Conservation (phyloP, 2,888 invertebrate genomes). For the Dendrolimus pini region DNA sequence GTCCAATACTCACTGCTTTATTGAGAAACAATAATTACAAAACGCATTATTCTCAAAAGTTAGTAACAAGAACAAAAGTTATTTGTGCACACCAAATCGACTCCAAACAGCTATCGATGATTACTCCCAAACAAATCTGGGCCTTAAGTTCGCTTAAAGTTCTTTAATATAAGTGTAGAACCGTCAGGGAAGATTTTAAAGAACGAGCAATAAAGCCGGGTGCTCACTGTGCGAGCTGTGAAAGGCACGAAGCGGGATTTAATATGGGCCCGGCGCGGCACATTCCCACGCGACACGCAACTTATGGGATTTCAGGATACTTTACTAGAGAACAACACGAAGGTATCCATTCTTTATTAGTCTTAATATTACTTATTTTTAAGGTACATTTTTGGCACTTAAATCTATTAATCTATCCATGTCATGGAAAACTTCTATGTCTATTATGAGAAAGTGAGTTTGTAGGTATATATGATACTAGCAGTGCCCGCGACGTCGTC, state of each 20-base stretch:
- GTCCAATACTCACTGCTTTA: too few species aligned
- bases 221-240: slow-evolving; percentile 1
- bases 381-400: too few species aligned
- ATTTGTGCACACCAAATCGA: slow-evolving; percentile 4
- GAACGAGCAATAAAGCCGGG: slow-evolving; percentile 27
- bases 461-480: too few species aligned
- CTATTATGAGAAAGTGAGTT: too few species aligned
- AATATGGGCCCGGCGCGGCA: slow-evolving; percentile 23
- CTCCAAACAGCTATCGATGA: background rate
- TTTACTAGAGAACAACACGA: slow-evolving; percentile 6
- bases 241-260: slow-evolving; percentile 21
- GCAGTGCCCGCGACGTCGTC: too few species aligned
- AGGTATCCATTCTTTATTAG: too few species aligned
- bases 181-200: slow-evolving; percentile 27
- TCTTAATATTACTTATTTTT: too few species aligned
- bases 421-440: too few species aligned
- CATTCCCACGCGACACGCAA: slow-evolving; percentile 23
- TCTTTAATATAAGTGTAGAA: slow-evolving; percentile 29
- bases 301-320: slow-evolving; percentile 6
- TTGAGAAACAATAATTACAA: background rate
- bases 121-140: background rate
- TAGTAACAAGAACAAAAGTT: background rate
- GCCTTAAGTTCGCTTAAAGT: slow-evolving; percentile 20
- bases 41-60: background rate
- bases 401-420: too few species aligned